A percentile compares a stretch with the other conserved stretches of the same genome.
Conservation (phyloP, 2,888 invertebrate species). For the Atherix ibis region DNA sequence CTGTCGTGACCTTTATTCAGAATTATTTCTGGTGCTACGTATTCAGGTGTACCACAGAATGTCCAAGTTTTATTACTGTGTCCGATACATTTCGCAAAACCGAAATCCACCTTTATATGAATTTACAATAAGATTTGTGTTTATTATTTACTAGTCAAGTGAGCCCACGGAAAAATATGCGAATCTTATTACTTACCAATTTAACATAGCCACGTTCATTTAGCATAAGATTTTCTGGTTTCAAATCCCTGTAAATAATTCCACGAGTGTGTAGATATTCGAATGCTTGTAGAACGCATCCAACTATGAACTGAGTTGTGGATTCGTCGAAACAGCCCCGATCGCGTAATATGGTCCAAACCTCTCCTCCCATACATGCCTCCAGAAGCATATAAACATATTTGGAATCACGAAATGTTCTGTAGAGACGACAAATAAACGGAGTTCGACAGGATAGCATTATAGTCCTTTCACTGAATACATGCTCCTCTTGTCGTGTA, state of each 20-base stretch:
- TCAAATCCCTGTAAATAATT: slow-evolving; percentile 78
- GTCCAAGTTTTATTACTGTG: slow-evolving; percentile 80
- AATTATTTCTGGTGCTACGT: slow-evolving; percentile 81
- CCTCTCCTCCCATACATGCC: slow-evolving; percentile 84
- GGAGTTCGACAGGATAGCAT: slow-evolving; percentile 48
- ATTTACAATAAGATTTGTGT: background rate
- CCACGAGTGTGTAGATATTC: slow-evolving; percentile 75
- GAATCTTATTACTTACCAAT: slow-evolving; percentile 50
- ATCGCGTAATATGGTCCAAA: slow-evolving; percentile 82
- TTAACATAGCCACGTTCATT: slow-evolving; percentile 76
- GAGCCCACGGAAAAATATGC: too few species aligned
- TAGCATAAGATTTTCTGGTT: slow-evolving; percentile 86
- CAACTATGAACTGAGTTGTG: slow-evolving; percentile 75
- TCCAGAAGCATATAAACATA: slow-evolving; percentile 92
- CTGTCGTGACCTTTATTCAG: slow-evolving; percentile 60
- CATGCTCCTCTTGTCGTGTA: slow-evolving; percentile 79
- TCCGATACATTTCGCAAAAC: slow-evolving; percentile 77
- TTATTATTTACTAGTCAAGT: too few species aligned
- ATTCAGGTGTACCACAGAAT: slow-evolving; percentile 92
- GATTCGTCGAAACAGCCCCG: slow-evolving; percentile 69
- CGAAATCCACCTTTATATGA: slow-evolving; percentile 62
- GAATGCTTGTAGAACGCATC: slow-evolving; percentile 84
- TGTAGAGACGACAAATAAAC: slow-evolving; percentile 52
- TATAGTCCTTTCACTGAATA: slow-evolving; percentile 73
- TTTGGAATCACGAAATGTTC: slow-evolving; percentile 79